Conservation (phyloP, 2,888 invertebrate species). For the Isoperla grammatica region DNA sequence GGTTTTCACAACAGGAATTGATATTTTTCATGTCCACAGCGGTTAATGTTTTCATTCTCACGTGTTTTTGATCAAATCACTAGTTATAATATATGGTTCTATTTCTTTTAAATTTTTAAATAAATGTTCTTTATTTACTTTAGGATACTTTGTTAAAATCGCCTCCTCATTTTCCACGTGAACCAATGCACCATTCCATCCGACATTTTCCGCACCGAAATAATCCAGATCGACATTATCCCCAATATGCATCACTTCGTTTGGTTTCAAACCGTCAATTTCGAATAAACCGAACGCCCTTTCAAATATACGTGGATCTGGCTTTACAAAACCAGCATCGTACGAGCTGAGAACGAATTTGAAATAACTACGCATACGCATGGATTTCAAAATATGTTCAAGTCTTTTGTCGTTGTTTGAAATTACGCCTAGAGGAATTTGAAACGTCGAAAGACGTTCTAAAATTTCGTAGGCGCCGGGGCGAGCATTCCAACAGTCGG, state of each 20-base stretch:
- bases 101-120: neutral
- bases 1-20: no score
- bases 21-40: no score
- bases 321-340: slow-evolving; percentile 67
- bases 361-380: slow-evolving; percentile 64
- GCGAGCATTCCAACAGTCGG: slow-evolving; percentile 66
- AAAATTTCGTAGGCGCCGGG: slow-evolving; percentile 62
- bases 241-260: slow-evolving; percentile 76
- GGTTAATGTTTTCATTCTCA: no score
- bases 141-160: neutral
- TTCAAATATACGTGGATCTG: slow-evolving; percentile 64
- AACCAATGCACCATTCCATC: slow-evolving; percentile 64
- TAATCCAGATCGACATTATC: slow-evolving; percentile 73
- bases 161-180: slow-evolving; percentile 3
- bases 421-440: slow-evolving; percentile 63
- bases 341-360: slow-evolving; percentile 78
- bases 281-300: slow-evolving; percentile 41
- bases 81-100: neutral
- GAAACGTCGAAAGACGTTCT: slow-evolving; percentile 48
- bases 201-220: slow-evolving; percentile 63
- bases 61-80: no score
- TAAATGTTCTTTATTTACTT: neutral
- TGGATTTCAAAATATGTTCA: slow-evolving; percentile 57
- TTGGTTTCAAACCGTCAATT: slow-evolving; percentile 44
- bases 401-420: slow-evolving; percentile 87